A percentile compares a stretch with the other conserved stretches of the same genome.
These are phyloP conservation scores for Drosophila neonasuta DNA, from an alignment of 2,888 invertebrate genomes.

Conservation along the genomic window DNA sequence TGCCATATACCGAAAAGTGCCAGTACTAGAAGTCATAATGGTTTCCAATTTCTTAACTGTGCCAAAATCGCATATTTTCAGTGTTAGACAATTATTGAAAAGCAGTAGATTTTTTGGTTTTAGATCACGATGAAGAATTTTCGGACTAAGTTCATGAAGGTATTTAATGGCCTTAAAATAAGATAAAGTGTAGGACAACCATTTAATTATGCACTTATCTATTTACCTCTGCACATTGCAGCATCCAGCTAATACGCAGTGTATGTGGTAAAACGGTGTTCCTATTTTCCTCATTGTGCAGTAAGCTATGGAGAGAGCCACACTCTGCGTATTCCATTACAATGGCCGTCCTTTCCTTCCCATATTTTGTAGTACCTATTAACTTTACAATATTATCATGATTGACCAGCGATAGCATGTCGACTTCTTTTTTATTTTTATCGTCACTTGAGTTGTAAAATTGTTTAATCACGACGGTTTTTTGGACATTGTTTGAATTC, in stretches of 20 bases:
- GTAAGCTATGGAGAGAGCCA: conserved; percentile 6
- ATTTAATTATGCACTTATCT: not conserved
- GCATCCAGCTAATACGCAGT: conserved; percentile 15
- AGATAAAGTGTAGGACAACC: not conserved
- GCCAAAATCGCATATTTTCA: conserved; percentile 19
- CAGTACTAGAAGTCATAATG: no score
- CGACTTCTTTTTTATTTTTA: conserved; percentile 8
- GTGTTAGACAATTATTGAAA: not conserved
- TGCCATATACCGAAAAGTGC: no score
- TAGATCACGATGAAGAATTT: conserved; percentile 15
- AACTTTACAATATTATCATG: conserved; percentile 19
- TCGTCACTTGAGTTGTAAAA: not conserved
- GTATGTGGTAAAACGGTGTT: not conserved
- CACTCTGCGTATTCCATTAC: conserved; percentile 27
- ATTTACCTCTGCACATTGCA: conserved; percentile 16
- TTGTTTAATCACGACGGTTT: conserved; percentile 2
- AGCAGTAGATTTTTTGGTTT: conserved; percentile 25
- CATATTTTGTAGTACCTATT: not conserved
- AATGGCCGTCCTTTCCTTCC: not conserved
- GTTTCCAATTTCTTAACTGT: not conserved
- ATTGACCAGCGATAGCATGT: not conserved
- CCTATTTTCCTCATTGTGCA: not conserved
- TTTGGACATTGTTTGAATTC: not conserved
- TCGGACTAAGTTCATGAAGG: conserved; percentile 5
- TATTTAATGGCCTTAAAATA: conserved; percentile 12